Percentiles rank a stretch among this genome's conserved stretches.
These are phyloP conservation scores for Chaetogeoica ovagalla DNA, from an alignment of 2,888 invertebrate genomes.

Conservation along the genomic window DNA sequence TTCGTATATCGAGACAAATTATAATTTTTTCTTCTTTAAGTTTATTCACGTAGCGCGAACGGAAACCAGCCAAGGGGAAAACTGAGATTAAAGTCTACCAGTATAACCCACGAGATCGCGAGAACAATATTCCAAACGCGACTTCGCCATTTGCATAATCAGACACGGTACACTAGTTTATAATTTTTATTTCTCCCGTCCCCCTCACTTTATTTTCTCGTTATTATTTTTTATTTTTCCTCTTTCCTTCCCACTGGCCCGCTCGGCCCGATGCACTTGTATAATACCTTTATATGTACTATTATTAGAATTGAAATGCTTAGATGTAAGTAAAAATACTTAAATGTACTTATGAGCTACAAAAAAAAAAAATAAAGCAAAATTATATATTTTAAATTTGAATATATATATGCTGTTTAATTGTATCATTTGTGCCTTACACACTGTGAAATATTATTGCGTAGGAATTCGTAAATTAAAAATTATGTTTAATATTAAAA, in stretches of 20 bases:
- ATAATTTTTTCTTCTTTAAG: slow-evolving; percentile 34
- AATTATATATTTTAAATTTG: no score
- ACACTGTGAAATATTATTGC: no score
- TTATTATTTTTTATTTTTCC: neutral
- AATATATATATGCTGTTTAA: no score
- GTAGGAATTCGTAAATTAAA: no score
- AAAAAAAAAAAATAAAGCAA: no score
- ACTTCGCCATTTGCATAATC: slow-evolving; percentile 43
- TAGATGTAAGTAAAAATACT: no score
- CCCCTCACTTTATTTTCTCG: no score
- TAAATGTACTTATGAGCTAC: no score
- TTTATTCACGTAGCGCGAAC: slow-evolving; percentile 35
- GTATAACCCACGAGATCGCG: slow-evolving; percentile 6
- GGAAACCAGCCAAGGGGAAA: slow-evolving; percentile 41
- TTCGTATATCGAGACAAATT: slow-evolving; percentile 29
- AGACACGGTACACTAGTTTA: slow-evolving; percentile 50
- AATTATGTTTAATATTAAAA: no score
- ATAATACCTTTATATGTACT: neutral
- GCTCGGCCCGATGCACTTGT: slow-evolving; percentile 8
- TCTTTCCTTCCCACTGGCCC: neutral
- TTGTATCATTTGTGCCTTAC: no score
- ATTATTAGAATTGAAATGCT: no score
- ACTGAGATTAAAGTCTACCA: slow-evolving; percentile 50
- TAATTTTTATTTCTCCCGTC: slow-evolving; percentile 29
- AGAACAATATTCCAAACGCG: slow-evolving; percentile 49